phyloP scores from a whole-genome alignment of 1,140 invertebrate genomes.

The Gonatopus flavifemur region DNA sequence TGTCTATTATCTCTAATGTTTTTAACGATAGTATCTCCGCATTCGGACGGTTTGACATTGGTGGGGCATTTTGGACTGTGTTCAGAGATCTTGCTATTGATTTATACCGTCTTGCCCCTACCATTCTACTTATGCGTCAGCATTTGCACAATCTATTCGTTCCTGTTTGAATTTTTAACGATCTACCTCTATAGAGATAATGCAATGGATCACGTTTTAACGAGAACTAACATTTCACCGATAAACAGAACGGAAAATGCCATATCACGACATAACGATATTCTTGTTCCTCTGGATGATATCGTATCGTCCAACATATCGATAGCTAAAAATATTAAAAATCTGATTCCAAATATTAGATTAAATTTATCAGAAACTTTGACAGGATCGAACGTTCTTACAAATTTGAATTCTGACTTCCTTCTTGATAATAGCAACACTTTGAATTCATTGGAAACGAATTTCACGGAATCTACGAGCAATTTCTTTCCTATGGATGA shows the following conservation, averaged over 20 bases:
- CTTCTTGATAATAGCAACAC: constrained; percentile 9
- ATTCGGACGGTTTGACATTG: constrained; percentile 66
- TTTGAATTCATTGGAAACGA: constrained; percentile 13
- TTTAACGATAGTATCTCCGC: constrained; percentile 60
- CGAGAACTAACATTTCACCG: not conserved
- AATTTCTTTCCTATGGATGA: constrained; percentile 18
- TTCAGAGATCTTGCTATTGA: constrained; percentile 83
- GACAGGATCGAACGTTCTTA: constrained; percentile 12
- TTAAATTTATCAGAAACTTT: constrained; percentile 13
- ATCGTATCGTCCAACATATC: too few species aligned
- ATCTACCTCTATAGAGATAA: constrained; percentile 37
- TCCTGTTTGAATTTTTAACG: constrained; percentile 75
- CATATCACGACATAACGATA: too few species aligned
- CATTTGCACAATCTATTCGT: constrained; percentile 78
- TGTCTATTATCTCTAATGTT: constrained; percentile 69
- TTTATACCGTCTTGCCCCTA: constrained; percentile 92
- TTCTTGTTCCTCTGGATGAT: too few species aligned
- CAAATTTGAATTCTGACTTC: constrained; percentile 22
- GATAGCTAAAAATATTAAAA: too few species aligned
- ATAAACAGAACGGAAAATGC: not conserved
- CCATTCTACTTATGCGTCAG: constrained; percentile 81
- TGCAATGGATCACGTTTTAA: constrained; percentile 2
- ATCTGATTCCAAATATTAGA: constrained; percentile 26
- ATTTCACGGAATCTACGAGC: constrained; percentile 7
- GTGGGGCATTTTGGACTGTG: constrained; percentile 83